Evolutionary conservation across 1,140 invertebrate species (phyloP).

Genomic region (Drosophila tristis): DNA sequence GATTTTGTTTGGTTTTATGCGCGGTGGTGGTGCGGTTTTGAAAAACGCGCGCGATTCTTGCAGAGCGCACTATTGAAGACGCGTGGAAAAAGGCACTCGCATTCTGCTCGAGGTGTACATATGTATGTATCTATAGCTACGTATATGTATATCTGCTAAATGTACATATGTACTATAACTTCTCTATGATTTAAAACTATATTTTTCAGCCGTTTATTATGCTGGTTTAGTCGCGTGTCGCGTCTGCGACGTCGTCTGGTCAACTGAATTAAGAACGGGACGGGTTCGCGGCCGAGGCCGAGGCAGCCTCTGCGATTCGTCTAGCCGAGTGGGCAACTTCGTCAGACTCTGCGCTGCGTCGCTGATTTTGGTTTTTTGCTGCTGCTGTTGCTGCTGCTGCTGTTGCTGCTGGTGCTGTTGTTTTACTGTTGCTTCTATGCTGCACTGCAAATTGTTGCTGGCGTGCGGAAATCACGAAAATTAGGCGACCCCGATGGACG

Average conservation of each 20-base stretch:
- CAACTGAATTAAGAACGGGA: conserved; percentile 83
- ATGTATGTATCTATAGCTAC: background rate
- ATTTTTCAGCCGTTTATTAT: conserved; percentile 30
- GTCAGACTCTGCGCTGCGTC: conserved; percentile 27
- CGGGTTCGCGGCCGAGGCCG: conserved; percentile 35
- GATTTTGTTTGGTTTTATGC: conserved; percentile 9
- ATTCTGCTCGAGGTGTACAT: conserved; percentile 5
- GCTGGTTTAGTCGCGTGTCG: conserved; percentile 69
- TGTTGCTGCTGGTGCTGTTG: conserved; percentile 23
- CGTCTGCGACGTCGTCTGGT: conserved; percentile 75
- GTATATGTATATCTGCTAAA: conserved; percentile 11
- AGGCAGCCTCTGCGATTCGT: conserved; percentile 40
- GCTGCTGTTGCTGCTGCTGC: conserved; percentile 24
- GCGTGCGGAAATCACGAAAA: conserved; percentile 77
- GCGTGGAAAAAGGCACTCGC: conserved; percentile 6
- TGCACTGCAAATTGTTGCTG: conserved; percentile 69
- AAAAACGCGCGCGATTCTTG: conserved; percentile 59
- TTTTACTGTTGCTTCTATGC: conserved; percentile 35
- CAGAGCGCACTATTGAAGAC: background rate
- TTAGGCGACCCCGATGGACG: conserved; percentile 67
- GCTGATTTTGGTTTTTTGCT: conserved; percentile 4
- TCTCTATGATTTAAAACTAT: conserved; percentile 39
- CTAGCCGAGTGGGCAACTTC: conserved; percentile 57
- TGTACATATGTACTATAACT: conserved; percentile 18
- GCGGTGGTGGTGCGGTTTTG: conserved; percentile 11